Percentiles rank a stretch among this genome's conserved stretches.
These are phyloP conservation scores for Drosophila lowei DNA, from an alignment of 1,140 invertebrate genomes.

Conservation along the genomic window DNA sequence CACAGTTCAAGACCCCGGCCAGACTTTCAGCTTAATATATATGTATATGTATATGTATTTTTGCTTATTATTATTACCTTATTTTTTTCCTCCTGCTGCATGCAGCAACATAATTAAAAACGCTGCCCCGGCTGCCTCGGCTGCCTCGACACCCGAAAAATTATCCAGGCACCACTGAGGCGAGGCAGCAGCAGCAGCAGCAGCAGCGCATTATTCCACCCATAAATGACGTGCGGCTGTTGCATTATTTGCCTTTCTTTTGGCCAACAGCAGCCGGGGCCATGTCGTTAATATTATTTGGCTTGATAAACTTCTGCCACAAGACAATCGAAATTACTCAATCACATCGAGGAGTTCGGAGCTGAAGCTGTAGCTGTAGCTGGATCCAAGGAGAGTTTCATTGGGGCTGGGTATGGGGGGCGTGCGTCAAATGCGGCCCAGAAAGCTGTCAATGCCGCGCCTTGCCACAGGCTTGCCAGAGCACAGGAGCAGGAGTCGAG, in stretches of 20 bases:
- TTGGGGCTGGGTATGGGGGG: constrained; percentile 32
- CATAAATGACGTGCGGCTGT: constrained; percentile 75
- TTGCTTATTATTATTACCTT: constrained; percentile 28
- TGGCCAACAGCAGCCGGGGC: constrained; percentile 60
- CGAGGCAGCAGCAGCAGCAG: neutral
- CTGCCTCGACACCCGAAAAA: constrained; percentile 28
- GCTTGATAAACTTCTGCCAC: constrained; percentile 81
- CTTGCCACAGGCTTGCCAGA: constrained; percentile 25
- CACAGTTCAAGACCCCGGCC: constrained; percentile 41
- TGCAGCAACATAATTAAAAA: constrained; percentile 73
- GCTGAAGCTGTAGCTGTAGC: constrained; percentile 13
- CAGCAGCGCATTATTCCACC: constrained; percentile 46
- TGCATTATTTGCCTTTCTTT: constrained; percentile 80
- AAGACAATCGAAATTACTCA: constrained; percentile 82
- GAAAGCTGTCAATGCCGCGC: constrained; percentile 66
- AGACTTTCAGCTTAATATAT: constrained; percentile 46
- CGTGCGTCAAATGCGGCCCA: constrained; percentile 66
- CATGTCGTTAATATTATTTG: constrained; percentile 81
- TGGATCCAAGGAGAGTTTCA: constrained; percentile 36
- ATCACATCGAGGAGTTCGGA: constrained; percentile 54
- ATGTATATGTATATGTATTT: constrained; percentile 20
- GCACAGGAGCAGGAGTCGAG: constrained; percentile 39
- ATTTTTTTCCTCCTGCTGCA: constrained; percentile 16
- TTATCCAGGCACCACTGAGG: constrained; percentile 5
- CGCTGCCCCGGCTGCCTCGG: constrained; percentile 46